phyloP scores from a whole-genome alignment of 2,888 invertebrate species.

The Altica lythri region DNA sequence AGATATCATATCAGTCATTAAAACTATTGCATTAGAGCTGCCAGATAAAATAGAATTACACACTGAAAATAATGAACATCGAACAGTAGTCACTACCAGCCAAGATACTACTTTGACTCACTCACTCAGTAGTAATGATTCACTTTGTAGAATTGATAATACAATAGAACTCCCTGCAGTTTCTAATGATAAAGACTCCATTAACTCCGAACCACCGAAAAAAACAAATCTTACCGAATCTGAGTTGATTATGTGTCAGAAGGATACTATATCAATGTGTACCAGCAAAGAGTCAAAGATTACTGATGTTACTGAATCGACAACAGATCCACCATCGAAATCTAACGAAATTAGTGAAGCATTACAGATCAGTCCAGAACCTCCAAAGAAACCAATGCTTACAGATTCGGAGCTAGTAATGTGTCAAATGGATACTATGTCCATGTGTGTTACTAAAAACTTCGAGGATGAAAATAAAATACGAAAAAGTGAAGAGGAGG shows the following conservation, averaged over 20 bases:
- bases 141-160: too few relatives aligned
- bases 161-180: too few relatives aligned
- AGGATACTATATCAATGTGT: background rate
- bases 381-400: slow-evolving; percentile 40
- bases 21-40: background rate
- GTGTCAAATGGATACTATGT: slow-evolving; percentile 46
- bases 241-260: slow-evolving; percentile 38
- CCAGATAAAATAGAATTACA: slow-evolving; percentile 22
- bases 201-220: slow-evolving; percentile 30
- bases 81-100: slow-evolving; percentile 4
- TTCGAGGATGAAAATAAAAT: too few relatives aligned
- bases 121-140: too few relatives aligned
- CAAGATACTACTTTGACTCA: slow-evolving; percentile 31
- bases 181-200: too few relatives aligned
- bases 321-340: too few relatives aligned
- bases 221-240: slow-evolving; percentile 42
- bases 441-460: slow-evolving; percentile 31
- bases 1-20: background rate
- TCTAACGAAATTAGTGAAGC: too few relatives aligned
- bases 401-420: slow-evolving; percentile 46
- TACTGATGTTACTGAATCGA: background rate
- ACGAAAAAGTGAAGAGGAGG: slow-evolving; percentile 8
- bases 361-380: too few relatives aligned
- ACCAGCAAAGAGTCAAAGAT: background rate
- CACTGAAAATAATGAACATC: background rate